phyloP scores from a whole-genome alignment of 1,140 invertebrate species.

The Phortica variegata region DNA sequence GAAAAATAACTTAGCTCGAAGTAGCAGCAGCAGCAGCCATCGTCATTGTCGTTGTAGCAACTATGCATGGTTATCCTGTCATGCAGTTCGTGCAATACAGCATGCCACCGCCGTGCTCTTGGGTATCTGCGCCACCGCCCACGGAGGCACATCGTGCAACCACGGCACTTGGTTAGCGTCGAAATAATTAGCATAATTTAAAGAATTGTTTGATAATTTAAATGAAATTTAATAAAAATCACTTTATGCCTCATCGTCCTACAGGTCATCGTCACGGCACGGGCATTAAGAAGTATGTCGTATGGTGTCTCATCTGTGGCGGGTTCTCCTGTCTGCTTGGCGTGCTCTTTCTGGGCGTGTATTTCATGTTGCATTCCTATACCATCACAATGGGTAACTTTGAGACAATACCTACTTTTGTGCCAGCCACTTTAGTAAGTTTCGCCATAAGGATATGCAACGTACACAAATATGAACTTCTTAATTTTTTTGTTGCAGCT shows the following conservation, averaged over 20 bases:
- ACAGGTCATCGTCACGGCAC: conserved; percentile 47
- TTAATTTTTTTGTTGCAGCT: conserved; percentile 61
- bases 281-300: conserved; percentile 69
- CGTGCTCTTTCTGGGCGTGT: conserved; percentile 72
- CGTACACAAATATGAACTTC: not conserved
- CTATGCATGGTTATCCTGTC: conserved; percentile 63
- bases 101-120: conserved; percentile 57
- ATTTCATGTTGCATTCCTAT: conserved; percentile 74
- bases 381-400: conserved; percentile 79
- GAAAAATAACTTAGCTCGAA: too few relatives aligned
- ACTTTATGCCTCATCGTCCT: too few relatives aligned
- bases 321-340: conserved; percentile 71
- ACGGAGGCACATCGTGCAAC: conserved; percentile 35
- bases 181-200: not conserved
- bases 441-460: not conserved
- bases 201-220: not conserved
- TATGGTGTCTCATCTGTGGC: conserved; percentile 74
- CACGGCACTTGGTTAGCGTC: conserved; percentile 23
- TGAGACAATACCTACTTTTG: conserved; percentile 81
- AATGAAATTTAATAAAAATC: too few relatives aligned
- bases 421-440: conserved; percentile 75
- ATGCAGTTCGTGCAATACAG: conserved; percentile 64
- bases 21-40: too few relatives aligned
- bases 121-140: conserved; percentile 54
- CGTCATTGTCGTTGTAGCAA: too few relatives aligned